Evolutionary conservation across 2,113 vertebrate species (phyloP).

Genomic region (Theristicus caerulescens): DNA sequence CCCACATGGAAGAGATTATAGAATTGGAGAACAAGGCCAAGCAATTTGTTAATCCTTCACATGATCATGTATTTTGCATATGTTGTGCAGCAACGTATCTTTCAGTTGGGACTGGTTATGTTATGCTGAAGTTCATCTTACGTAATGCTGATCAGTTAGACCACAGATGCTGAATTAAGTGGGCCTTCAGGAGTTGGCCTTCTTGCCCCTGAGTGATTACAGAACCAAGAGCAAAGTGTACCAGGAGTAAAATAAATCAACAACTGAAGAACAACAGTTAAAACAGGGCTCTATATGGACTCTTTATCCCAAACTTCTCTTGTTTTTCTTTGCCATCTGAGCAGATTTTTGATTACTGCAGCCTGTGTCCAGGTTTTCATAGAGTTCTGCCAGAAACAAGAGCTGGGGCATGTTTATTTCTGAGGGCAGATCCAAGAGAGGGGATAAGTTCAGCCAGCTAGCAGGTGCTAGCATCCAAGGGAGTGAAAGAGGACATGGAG

Average conservation of each 20-base stretch:
- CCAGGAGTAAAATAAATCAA: slow-evolving; percentile 37
- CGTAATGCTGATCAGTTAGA: not conserved
- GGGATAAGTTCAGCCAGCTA: slow-evolving; percentile 42
- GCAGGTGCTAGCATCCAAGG: not conserved
- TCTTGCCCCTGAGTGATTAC: not conserved
- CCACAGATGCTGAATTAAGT: slow-evolving; percentile 43
- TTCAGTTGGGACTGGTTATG: slow-evolving; percentile 22
- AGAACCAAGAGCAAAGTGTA: slow-evolving; percentile 22
- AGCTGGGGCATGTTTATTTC: slow-evolving; percentile 32
- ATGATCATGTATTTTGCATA: slow-evolving; percentile 24
- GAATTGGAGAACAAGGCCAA: not conserved
- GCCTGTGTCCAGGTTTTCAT: slow-evolving; percentile 12
- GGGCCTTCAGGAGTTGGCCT: slow-evolving; percentile 31
- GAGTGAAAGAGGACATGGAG: not conserved
- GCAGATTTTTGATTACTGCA: slow-evolving; percentile 21
- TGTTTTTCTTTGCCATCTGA: slow-evolving; percentile 7
- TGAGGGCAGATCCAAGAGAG: slow-evolving; percentile 39
- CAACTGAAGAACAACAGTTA: not conserved
- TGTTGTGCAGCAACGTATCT: slow-evolving; percentile 20
- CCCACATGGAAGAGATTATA: slow-evolving; percentile 54
- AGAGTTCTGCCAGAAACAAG: slow-evolving; percentile 37
- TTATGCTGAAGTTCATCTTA: slow-evolving; percentile 9
- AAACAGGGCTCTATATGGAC: not conserved
- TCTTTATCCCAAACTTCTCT: not conserved
- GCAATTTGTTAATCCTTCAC: slow-evolving; percentile 13